A percentile compares a stretch with the other conserved stretches of the same genome.
Evolutionary conservation across 2,113 vertebrate species (phyloP).

Genomic region (Caloenas nicobarica): DNA sequence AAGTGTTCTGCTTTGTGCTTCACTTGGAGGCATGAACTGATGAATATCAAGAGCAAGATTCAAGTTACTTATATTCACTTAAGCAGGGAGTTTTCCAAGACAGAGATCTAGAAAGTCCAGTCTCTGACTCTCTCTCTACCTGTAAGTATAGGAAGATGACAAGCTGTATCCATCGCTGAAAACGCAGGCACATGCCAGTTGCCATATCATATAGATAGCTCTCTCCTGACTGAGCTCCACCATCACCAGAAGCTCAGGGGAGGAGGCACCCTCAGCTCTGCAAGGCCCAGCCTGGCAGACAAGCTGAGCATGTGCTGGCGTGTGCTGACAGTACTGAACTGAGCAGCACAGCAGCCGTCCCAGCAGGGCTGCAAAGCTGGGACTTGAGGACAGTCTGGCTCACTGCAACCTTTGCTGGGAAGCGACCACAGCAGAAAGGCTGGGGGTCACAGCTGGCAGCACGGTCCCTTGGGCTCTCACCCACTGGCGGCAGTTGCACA

Average conservation of each 20-base stretch:
- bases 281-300: neutral
- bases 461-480: neutral
- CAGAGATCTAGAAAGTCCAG: neutral
- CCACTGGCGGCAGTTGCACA: neutral
- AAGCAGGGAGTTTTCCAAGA: neutral
- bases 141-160: neutral
- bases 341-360: neutral
- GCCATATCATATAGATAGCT: fast-evolving
- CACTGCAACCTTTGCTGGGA: neutral
- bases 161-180: neutral
- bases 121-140: neutral
- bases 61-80: neutral
- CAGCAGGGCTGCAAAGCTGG: neutral
- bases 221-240: neutral
- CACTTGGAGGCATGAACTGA: neutral
- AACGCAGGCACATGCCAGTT: neutral
- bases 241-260: neutral
- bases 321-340: neutral
- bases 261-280: neutral
- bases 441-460: fast-evolving
- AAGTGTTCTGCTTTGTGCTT: neutral
- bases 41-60: neutral
- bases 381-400: neutral
- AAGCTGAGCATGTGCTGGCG: fast-evolving
- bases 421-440: neutral